phyloP scores from a whole-genome alignment of 1,140 invertebrate species.

The Spodoptera litura region DNA sequence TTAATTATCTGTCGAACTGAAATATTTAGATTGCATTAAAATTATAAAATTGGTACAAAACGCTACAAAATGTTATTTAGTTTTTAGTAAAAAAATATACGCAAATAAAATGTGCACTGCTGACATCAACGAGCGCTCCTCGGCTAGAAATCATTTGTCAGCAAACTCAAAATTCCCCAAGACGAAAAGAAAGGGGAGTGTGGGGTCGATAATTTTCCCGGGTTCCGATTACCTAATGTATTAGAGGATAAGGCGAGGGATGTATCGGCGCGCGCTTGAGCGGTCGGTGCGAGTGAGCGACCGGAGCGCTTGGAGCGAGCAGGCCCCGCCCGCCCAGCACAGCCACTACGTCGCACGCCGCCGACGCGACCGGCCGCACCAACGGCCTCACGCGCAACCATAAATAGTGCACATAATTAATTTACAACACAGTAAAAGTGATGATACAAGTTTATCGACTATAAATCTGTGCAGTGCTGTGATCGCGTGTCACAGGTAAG shows the following conservation, averaged over 20 bases:
- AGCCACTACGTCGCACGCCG: slow-evolving; percentile 65
- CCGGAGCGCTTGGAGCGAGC: slow-evolving; percentile 28
- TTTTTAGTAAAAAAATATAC: neutral
- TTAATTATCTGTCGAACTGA: neutral
- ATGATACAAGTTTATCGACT: slow-evolving; percentile 83
- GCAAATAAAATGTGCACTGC: neutral
- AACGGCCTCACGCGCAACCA: slow-evolving; percentile 57
- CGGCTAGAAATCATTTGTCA: neutral
- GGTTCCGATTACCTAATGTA: slow-evolving; percentile 53
- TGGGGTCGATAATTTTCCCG: slow-evolving; percentile 61
- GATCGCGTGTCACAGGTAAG: slow-evolving; percentile 83
- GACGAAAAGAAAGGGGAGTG: slow-evolving; percentile 8
- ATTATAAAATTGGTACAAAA: neutral
- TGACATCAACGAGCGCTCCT: neutral
- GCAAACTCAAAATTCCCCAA: neutral
- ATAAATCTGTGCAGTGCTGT: slow-evolving; percentile 84
- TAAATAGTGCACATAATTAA: slow-evolving; percentile 78
- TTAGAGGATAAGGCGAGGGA: slow-evolving; percentile 59
- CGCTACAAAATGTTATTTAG: neutral
- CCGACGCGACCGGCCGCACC: slow-evolving; percentile 73
- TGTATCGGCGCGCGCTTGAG: slow-evolving; percentile 76
- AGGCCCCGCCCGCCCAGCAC: slow-evolving; percentile 77
- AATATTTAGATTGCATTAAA: neutral
- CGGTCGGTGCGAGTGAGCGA: slow-evolving; percentile 33
- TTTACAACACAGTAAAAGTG: slow-evolving; percentile 83